Evolutionary conservation across 2,113 vertebrate species (phyloP).

Genomic region (Leuciscus idus): DNA sequence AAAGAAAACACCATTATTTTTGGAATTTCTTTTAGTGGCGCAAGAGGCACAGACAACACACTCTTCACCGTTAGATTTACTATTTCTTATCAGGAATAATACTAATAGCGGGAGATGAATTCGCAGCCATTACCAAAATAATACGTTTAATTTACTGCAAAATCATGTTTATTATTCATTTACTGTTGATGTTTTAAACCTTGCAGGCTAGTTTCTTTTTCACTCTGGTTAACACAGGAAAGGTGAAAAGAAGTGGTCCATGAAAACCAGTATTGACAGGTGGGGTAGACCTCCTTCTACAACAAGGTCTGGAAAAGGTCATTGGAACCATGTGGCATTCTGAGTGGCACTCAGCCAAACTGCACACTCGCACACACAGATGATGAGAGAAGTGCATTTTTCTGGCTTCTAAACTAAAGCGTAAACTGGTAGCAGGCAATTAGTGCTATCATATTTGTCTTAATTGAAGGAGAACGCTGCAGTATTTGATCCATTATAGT

Average conservation of each 20-base stretch:
- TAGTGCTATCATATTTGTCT: not conserved
- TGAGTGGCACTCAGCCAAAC: conserved; percentile 53
- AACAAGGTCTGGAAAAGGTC: conserved; percentile 67
- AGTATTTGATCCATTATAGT: not conserved
- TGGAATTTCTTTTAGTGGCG: not conserved
- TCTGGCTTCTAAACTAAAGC: too few species aligned
- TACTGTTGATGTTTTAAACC: conserved; percentile 27
- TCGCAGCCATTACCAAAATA: conserved; percentile 30
- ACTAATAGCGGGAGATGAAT: conserved; percentile 15
- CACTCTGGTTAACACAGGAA: conserved; percentile 44
- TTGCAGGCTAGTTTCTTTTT: not conserved
- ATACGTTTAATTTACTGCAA: conserved; percentile 17
- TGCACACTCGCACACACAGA: not conserved
- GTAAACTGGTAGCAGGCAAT: not conserved
- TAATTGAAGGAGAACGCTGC: not conserved
- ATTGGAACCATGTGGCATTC: conserved; percentile 57
- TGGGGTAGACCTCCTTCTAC: conserved; percentile 58
- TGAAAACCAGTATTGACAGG: conserved; percentile 72
- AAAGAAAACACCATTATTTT: not conserved
- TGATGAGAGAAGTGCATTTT: conserved; percentile 15
- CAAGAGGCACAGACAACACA: not conserved
- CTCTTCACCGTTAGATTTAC: not conserved
- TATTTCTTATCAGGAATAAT: not conserved
- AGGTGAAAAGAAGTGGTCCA: conserved; percentile 62
- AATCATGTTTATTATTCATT: conserved; percentile 36